Base-by-base conservation (phyloP, 2,113 vertebrate genomes). In the Uropsilus gracilis region DNA sequence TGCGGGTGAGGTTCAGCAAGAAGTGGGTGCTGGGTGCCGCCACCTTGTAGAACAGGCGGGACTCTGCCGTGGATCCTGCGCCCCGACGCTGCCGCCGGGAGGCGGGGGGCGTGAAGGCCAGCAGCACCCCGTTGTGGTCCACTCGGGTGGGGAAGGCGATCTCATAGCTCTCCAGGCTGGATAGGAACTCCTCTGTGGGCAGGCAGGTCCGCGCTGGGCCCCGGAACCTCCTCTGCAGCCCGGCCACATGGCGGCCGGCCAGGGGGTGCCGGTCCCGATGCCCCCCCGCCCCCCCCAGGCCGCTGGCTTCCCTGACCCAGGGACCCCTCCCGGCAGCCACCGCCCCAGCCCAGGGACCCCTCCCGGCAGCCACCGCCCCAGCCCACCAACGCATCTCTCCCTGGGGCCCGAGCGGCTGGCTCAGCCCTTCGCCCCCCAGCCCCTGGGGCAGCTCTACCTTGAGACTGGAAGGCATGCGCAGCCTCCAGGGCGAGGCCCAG, bases 101-200 rank as follows among this genome's bases (percentile, higher is more conserved):
- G 76, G 94, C 95, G 63, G 92, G 97, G 24, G 97, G 96, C 1
- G 98, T 98, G 76, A 98, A 97, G 83, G 98, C 98, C 96, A 99
- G 97, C 73, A 98, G 98, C 18, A 99, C 98, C 5, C 99, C 99
- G 37, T 98, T 98, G 42, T 99, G 99, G 97, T 99, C 99, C 95
- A 99, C 98, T 42, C 99, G 99, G 86, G 99, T 98, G 37, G 99
- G 99, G 97, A 99, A 99, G 61, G 99, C 98, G 20, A 99, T 99
- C 96, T 99, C 99, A 99, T 99, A 99, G 98, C 99, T 99, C 96
- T 98, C 98, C 86, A 99, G 98, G 97, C 98, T 99, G 98, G 99
- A 99, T 97, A 99, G 99, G 98, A 99, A 99, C 90, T 99, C 99
- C 98, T 99, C 99, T 99, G 97, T 6, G 63, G 89, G 86, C 1